Percentiles rank a stretch among this genome's conserved stretches.
Conservation (phyloP, 1,140 invertebrate genomes). For the Pseudomyrmex sp. region DNA sequence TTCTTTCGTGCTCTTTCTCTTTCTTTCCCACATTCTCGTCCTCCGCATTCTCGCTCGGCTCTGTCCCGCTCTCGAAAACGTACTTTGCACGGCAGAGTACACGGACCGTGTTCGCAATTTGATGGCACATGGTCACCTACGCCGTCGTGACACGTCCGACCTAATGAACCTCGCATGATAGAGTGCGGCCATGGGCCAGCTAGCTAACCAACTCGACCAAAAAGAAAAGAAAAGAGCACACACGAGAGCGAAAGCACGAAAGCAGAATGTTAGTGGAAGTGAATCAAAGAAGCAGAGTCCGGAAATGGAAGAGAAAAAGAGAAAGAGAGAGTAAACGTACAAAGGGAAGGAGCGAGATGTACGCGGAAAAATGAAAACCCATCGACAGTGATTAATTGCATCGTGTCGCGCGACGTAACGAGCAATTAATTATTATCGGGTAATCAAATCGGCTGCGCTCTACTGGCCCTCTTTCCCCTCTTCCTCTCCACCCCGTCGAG, state of each 20-base stretch:
- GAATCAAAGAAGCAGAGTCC: constrained; percentile 39
- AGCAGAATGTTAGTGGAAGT: neutral
- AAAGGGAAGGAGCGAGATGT: constrained; percentile 15
- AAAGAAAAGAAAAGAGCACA: constrained; percentile 40
- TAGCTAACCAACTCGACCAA: constrained; percentile 64
- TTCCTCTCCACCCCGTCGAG: neutral
- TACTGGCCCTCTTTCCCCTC: neutral
- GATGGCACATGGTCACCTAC: constrained; percentile 73
- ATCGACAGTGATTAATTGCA: constrained; percentile 76
- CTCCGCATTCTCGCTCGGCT: constrained; percentile 19
- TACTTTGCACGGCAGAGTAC: constrained; percentile 54
- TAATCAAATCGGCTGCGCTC: constrained; percentile 73
- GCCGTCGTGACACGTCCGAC: constrained; percentile 73
- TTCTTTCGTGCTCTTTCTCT: constrained; percentile 4
- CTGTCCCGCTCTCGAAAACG: constrained; percentile 47
- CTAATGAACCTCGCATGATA: constrained; percentile 79
- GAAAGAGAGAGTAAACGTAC: constrained; percentile 16
- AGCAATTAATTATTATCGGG: constrained; percentile 79
- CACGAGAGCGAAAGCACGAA: neutral
- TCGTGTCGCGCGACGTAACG: constrained; percentile 67
- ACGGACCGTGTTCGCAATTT: constrained; percentile 70
- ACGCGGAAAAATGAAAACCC: constrained; percentile 71
- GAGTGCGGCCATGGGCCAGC: constrained; percentile 68
- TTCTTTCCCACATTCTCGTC: constrained; percentile 11
- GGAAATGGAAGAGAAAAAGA: neutral